Conservation (phyloP, 2,797 vertebrate genomes). For the Bryconaethiops microstoma region DNA sequence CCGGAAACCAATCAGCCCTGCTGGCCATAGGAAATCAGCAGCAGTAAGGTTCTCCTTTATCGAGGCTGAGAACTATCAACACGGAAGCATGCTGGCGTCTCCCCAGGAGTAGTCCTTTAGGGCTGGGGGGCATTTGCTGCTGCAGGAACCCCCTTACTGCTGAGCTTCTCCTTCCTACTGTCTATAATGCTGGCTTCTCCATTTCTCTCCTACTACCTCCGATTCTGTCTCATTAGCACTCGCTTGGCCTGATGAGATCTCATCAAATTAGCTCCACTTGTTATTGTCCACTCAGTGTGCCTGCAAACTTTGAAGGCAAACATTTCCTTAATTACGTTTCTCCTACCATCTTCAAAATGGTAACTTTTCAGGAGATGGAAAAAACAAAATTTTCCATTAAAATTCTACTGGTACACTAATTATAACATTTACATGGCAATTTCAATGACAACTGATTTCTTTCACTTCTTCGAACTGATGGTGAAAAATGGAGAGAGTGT, state of each 20-base stretch:
- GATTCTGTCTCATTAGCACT: neutral
- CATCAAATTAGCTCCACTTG: neutral
- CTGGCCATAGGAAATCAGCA: conserved; percentile 37
- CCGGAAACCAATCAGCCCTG: conserved; percentile 39
- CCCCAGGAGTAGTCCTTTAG: neutral
- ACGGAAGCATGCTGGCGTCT: conserved; percentile 14
- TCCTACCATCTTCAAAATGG: too few species aligned
- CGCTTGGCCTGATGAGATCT: neutral
- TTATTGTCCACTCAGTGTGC: conserved; percentile 10
- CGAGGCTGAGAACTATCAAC: conserved; percentile 6
- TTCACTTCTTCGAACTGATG: too few species aligned
- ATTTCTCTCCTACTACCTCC: neutral
- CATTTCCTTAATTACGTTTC: neutral
- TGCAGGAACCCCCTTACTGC: conserved; percentile 44
- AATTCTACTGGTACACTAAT: too few species aligned
- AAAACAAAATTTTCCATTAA: too few species aligned
- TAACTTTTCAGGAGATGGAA: too few species aligned
- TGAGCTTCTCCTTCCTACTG: conserved; percentile 47
- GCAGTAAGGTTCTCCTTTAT: conserved; percentile 25
- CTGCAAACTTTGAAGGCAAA: conserved; percentile 30
- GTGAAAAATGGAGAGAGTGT: too few species aligned
- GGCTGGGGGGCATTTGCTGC: conserved; percentile 49
- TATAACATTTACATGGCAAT: too few species aligned
- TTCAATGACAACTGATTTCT: too few species aligned
- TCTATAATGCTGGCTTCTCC: conserved; percentile 45